phyloP scores from a whole-genome alignment of 2,888 invertebrate species.

The Pelosia muscerda region DNA sequence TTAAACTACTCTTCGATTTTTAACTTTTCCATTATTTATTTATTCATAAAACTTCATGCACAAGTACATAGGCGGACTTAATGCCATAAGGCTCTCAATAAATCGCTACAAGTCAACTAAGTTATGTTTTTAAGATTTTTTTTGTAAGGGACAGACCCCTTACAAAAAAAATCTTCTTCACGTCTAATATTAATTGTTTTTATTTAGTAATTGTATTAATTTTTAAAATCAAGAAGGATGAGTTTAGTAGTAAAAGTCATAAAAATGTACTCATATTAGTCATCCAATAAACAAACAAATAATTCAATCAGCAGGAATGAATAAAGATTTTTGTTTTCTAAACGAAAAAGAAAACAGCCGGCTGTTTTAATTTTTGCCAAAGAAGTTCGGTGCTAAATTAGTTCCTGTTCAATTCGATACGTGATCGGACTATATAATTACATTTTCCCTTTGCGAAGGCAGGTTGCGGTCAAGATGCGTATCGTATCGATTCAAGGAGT shows the following conservation, averaged over 20 bases:
- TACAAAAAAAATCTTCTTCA: no score
- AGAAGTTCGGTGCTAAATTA: conserved; percentile 78
- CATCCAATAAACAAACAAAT: background rate
- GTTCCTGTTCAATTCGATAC: conserved; percentile 78
- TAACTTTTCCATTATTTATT: no score
- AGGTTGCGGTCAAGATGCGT: conserved; percentile 74
- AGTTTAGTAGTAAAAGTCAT: background rate
- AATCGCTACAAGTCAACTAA: no score
- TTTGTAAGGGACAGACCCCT: no score
- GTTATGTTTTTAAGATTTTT: no score
- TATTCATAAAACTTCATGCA: no score
- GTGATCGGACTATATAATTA: conserved; percentile 82
- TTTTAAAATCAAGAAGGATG: background rate
- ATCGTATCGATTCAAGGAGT: conserved; percentile 78
- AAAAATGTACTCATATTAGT: background rate
- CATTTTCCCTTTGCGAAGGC: conserved; percentile 67
- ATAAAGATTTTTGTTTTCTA: conserved; percentile 28
- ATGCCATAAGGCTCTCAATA: no score
- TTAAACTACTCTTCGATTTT: no score
- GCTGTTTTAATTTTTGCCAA: conserved; percentile 53
- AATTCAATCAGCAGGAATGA: conserved; percentile 19
- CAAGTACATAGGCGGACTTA: no score
- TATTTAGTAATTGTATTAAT: no score
- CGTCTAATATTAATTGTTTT: no score
- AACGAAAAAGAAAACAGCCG: conserved; percentile 45